Base-by-base conservation (phyloP, 2,888 invertebrate genomes). In the Margaritifera margaritifera region DNA sequence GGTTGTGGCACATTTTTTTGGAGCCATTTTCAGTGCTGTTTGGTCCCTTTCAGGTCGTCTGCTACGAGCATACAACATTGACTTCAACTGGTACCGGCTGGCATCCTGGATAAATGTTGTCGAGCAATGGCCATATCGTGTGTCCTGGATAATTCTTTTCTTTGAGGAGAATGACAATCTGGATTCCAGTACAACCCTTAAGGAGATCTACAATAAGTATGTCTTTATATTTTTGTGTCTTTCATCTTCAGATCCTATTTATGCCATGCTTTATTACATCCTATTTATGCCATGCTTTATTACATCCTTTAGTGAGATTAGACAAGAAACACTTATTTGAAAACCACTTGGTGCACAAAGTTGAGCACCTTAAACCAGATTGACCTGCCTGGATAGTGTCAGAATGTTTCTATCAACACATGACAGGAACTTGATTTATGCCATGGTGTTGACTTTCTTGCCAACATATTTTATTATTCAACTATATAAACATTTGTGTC, bases 21-120 rank as follows among this genome's bases (percentile, higher is more conserved):
- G 11, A 42, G 42, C 2, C 15, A 15, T 11, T 42, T 42, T 42
- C 11, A 42, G 42, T 50, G 61, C 22, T 31, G 42, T 66, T 62
- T 22, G 24, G 61, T 56, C 27, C 18, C 54, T 72, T 90, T 6
- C 88, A 96, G 97, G 97, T 76, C 95, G 99, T 67, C 92, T 99
- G 79, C 92, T 99, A 81, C 96, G 99, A 92, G 97, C 99, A 87
- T 98, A 99, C 92, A 97, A 98, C 92, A 96, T 99, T 82, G 99
- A 99, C 89, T 99, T 99, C 91, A 97, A 96, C 91, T 99, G 99
- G 99, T 96, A 98, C 91, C 95, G 97, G 83, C 92, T 99, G 82
- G 98, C 98, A 74, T 96, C 96, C 70, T 99, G 99, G 99, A 95
- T 99, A 80, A 98, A 99, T 90, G 93, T 99, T 69, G 97, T 98